Evolutionary conservation across 2,888 invertebrate species (phyloP), one percentile per base, ranked within the genome.

Genomic region (Stegophylla sp.): DNA sequence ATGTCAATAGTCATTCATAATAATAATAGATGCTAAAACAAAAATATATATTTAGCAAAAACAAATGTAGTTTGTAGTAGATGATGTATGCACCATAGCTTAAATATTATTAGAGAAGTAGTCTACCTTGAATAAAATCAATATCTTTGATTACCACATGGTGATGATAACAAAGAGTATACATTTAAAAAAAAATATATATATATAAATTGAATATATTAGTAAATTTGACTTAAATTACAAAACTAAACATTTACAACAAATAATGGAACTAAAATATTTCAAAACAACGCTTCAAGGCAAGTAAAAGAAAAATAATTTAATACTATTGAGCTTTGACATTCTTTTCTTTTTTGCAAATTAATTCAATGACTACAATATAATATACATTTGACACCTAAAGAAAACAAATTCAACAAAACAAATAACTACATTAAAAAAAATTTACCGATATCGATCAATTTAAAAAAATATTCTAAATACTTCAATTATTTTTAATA

Each of bases 301-400:
- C 77, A 77, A 77, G 67, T 77, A 67, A 69, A 69, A 77, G 76
- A 67, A 69, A 67, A 69, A 45, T 26, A 77, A 67, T 67, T 56
- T 77, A 67, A 77, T 23, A 77, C 67, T 77, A 77, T 77, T 77
- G 77, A 77, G 77, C 77, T 67, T 77, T 56, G 12, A 77, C 43
- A 67, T 77, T 67, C 3, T 23, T 45, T 76, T 28, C 17, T 20
- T 69, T n/a, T 77, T 77, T 59, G 45, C 45, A 77, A 67, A 77
- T 77, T 74, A 69, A 77, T 77, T 77, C 45, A 77, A 69, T 77
- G 77, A 77, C 77, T 77, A 77, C 23, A 69, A 77, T 59, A 69
- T 10, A 66, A 77, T 77, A 69, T 34, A 77, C 66, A 69, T 77
- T 77, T 67, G 45, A 53, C 45, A 77, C 15, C 64, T 69, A 77